Evolutionary conservation across 1,140 invertebrate species (phyloP).

Genomic region (Potamilus streckersoni): DNA sequence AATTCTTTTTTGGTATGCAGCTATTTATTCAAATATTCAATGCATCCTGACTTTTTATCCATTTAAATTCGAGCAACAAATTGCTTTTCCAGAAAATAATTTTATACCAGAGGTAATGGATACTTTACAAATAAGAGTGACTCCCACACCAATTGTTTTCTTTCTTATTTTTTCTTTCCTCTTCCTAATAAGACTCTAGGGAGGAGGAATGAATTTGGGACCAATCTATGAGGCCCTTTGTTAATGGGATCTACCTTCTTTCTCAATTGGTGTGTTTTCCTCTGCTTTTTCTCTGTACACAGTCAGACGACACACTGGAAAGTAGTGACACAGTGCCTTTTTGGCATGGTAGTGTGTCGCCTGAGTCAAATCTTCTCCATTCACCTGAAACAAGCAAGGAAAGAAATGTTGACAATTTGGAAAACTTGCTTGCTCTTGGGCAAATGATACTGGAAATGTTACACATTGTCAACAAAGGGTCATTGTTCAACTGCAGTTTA

Average conservation of each 20-base stretch:
- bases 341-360: slow-evolving; percentile 62
- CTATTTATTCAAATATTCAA: no score
- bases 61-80: no score
- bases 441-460: not conserved
- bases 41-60: no score
- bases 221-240: no score
- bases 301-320: slow-evolving; percentile 61
- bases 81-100: no score
- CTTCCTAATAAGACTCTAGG: no score
- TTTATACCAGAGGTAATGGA: no score
- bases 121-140: no score
- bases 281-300: slow-evolving; percentile 66
- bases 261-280: slow-evolving; percentile 61
- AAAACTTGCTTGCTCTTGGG: not conserved
- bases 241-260: slow-evolving; percentile 57
- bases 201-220: no score
- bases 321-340: slow-evolving; percentile 54
- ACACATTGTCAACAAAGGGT: not conserved
- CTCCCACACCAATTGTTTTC: no score
- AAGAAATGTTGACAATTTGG: not conserved
- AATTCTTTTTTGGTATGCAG: no score
- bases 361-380: slow-evolving; percentile 65
- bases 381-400: slow-evolving; percentile 48
- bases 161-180: no score
- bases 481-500: not conserved